Percentiles rank a stretch among this genome's conserved stretches.
Conservation (phyloP, 2,113 vertebrate genomes). For the Anhinga rufa region DNA sequence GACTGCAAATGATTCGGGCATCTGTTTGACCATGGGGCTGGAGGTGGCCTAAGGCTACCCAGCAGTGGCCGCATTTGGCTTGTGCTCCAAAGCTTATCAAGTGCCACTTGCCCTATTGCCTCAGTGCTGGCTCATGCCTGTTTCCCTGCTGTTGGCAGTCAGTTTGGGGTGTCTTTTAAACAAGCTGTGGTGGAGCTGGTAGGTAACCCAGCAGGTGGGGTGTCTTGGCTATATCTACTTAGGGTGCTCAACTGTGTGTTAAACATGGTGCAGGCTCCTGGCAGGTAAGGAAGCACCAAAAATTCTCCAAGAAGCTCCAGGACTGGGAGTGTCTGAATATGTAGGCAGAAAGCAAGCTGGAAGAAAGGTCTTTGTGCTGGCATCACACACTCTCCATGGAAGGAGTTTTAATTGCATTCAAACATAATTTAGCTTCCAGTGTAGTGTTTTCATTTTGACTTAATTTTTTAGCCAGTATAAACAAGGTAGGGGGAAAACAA, state of each 20-base stretch:
- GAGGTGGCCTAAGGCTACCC: not conserved
- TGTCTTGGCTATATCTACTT: not conserved
- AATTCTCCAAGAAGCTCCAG: not conserved
- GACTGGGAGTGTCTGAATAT: not conserved
- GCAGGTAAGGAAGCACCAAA: not conserved
- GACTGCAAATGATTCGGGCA: not conserved
- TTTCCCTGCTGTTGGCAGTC: not conserved
- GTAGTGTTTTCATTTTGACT: not conserved
- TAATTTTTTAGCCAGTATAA: constrained; percentile 16
- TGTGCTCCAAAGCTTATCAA: not conserved
- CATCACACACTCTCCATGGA: not conserved
- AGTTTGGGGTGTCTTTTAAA: not conserved
- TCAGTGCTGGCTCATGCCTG: not conserved
- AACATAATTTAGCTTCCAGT: not conserved
- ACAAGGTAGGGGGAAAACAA: not conserved
- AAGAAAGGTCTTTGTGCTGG: not conserved
- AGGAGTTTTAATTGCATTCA: constrained; percentile 4
- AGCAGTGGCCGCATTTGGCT: not conserved
- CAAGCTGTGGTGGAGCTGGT: not conserved
- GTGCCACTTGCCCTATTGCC: not conserved
- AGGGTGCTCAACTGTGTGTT: not conserved
- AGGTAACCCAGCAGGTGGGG: not conserved
- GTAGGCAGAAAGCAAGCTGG: not conserved
- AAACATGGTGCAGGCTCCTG: not conserved
- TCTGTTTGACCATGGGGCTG: not conserved